Percentiles rank a stretch among this genome's conserved stretches.
Conservation (phyloP, 2,113 vertebrate species). For the Amia ocellicauda region DNA sequence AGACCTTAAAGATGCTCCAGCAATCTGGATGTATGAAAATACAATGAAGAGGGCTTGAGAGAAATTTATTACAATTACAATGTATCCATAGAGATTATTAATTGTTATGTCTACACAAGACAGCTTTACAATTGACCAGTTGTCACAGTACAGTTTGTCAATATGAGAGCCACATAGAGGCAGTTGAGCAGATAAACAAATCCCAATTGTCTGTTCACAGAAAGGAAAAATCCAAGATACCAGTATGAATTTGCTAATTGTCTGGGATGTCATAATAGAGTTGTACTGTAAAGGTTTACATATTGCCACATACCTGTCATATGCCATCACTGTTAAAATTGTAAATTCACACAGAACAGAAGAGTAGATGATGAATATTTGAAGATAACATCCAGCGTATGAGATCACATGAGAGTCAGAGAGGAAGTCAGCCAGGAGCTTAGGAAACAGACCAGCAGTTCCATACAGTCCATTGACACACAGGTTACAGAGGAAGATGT, state of each 20-base stretch:
- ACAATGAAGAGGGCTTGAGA: background rate
- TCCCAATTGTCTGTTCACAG: background rate
- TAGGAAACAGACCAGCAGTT: conserved; percentile 12
- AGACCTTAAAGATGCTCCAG: background rate
- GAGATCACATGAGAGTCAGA: conserved; percentile 22
- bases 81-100: conserved; percentile 2
- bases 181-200: background rate
- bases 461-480: conserved; percentile 19
- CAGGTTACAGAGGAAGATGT: conserved; percentile 18
- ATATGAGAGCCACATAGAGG: conserved; percentile 4
- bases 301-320: conserved; percentile 8
- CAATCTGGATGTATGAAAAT: background rate
- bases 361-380: conserved; percentile 16
- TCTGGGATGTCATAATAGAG: background rate
- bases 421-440: conserved; percentile 19
- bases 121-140: conserved; percentile 4
- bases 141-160: conserved; percentile 14
- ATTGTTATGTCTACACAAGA: conserved; percentile 9
- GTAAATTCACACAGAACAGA: conserved; percentile 17
- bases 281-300: background rate
- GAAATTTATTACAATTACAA: background rate
- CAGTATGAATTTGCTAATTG: background rate
- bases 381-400: conserved; percentile 10
- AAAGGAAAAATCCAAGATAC: background rate
- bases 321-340: conserved; percentile 22